These are phyloP conservation scores for Ormyrus nitidulus DNA, from an alignment of 2,888 invertebrate genomes.

Conservation along the genomic window DNA sequence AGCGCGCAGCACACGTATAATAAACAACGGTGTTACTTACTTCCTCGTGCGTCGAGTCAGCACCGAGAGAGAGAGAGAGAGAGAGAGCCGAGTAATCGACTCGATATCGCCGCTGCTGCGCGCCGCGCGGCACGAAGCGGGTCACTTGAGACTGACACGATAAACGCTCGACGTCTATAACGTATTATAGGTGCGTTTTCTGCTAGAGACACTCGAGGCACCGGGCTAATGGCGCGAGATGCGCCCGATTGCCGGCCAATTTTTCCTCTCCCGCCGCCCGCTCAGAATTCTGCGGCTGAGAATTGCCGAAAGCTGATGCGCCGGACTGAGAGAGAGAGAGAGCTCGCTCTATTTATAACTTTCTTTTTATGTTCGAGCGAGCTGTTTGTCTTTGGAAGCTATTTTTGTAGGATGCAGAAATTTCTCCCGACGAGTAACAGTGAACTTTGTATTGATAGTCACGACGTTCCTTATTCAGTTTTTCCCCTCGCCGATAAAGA, in stretches of 20 bases:
- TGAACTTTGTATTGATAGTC: slow-evolving; percentile 23
- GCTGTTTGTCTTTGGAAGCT: neutral
- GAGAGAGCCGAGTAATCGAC: slow-evolving; percentile 38
- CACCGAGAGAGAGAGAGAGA: neutral
- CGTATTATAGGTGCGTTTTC: no score
- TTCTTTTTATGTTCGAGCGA: no score
- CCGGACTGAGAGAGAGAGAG: no score
- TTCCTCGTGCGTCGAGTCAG: slow-evolving; percentile 41
- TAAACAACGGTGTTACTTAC: slow-evolving; percentile 52
- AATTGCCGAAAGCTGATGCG: no score
- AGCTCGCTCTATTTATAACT: no score
- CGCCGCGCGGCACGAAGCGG: slow-evolving; percentile 28
- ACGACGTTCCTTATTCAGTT: slow-evolving; percentile 25
- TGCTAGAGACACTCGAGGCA: no score
- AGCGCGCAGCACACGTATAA: slow-evolving; percentile 10
- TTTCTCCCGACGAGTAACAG: neutral
- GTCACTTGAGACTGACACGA: slow-evolving; percentile 51
- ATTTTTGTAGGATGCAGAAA: neutral
- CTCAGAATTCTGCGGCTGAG: no score
- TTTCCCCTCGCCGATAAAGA: slow-evolving; percentile 21
- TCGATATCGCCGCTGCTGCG: slow-evolving; percentile 39
- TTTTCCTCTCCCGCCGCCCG: no score
- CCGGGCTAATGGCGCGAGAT: no score
- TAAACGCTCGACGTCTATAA: slow-evolving; percentile 26
- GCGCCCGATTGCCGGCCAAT: no score